phyloP scores from a whole-genome alignment of 2,888 invertebrate species.

The Deroplatys truncata region DNA sequence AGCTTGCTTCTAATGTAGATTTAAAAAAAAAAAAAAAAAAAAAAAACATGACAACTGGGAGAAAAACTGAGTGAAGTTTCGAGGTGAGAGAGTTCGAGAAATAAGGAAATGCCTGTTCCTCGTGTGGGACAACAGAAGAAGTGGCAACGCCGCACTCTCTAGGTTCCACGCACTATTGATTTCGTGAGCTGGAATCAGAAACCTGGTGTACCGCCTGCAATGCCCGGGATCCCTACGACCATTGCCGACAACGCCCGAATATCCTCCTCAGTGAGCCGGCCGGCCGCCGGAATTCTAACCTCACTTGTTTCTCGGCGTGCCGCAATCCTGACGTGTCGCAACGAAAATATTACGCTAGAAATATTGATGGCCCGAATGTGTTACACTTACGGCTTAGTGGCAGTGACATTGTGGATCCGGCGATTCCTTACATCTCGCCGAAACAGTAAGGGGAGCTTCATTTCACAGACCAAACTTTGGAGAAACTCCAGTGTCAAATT shows the following conservation, averaged over 20 bases:
- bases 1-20: background rate
- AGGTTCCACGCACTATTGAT: conserved; percentile 33
- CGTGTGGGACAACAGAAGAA: conserved; percentile 22
- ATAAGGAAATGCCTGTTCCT: background rate
- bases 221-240: background rate
- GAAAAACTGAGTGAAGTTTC: no score
- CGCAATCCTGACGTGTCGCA: background rate
- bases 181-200: conserved; percentile 32
- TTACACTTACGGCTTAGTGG: no score
- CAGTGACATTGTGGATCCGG: background rate
- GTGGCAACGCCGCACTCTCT: conserved; percentile 30
- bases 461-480: no score
- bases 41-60: no score
- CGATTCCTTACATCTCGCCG: no score
- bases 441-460: no score
- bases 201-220: conserved; percentile 15
- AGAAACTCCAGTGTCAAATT: no score
- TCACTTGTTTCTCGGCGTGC: background rate
- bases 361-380: no score
- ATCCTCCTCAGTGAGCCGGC: background rate
- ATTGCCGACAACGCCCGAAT: conserved; percentile 16
- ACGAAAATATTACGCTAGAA: background rate
- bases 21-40: background rate
- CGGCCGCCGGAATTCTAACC: conserved; percentile 4
- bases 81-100: background rate